phyloP scores from a whole-genome alignment of 2,888 invertebrate species.

The Netelia fuscicornis region DNA sequence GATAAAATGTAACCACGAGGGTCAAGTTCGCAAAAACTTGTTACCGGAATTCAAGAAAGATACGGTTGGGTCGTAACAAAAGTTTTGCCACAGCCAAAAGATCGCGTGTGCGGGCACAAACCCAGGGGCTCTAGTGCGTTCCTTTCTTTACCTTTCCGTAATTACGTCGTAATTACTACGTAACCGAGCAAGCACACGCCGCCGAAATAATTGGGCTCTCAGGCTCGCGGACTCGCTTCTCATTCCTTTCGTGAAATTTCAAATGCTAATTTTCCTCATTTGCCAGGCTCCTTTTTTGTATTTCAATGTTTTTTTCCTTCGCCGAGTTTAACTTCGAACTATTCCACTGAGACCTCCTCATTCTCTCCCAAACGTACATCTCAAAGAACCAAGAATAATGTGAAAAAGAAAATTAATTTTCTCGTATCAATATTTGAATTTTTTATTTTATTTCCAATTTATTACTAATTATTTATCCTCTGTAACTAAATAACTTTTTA shows the following conservation, averaged over 20 bases:
- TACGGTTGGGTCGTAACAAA: background rate
- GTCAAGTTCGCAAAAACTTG: constrained; percentile 29
- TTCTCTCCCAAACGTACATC: background rate
- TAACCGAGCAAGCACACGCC: constrained; percentile 23
- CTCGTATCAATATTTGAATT: background rate
- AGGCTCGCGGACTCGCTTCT: constrained; percentile 1
- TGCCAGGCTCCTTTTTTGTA: background rate
- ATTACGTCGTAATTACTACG: constrained; percentile 55
- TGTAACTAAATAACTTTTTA: background rate
- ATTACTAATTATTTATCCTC: background rate
- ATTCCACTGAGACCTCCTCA: background rate
- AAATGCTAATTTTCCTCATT: constrained; percentile 37
- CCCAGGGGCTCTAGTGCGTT: constrained; percentile 11
- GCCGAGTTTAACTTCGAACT: background rate
- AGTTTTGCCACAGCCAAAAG: constrained; percentile 3
- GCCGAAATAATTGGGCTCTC: constrained; percentile 34
- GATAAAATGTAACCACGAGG: constrained; percentile 4
- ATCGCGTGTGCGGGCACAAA: constrained; percentile 44
- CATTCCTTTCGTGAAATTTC: constrained; percentile 4
- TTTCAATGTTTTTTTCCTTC: background rate
- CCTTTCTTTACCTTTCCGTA: constrained; percentile 38
- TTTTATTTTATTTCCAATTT: background rate
- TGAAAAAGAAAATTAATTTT: background rate
- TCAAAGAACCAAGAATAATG: background rate
- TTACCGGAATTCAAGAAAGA: background rate